Conservation (phyloP, 2,888 invertebrate species). For the Chromoteleia sp. region DNA sequence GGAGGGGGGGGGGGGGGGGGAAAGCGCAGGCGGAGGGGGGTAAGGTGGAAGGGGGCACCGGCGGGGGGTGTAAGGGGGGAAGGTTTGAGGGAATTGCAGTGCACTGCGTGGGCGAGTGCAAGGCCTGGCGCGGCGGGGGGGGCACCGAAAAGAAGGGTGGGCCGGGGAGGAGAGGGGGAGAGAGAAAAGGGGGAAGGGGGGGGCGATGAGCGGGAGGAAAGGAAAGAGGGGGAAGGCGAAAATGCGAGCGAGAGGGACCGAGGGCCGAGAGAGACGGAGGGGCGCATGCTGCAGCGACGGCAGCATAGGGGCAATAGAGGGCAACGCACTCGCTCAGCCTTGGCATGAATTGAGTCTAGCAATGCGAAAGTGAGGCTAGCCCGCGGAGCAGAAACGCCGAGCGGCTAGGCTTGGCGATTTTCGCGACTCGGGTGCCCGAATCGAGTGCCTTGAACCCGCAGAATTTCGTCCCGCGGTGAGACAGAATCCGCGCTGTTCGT, state of each 20-base stretch:
- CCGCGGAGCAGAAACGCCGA: conserved; percentile 74
- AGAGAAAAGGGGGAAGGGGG: conserved; percentile 15
- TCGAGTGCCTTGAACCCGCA: conserved; percentile 61
- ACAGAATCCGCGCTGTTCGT: conserved; percentile 29
- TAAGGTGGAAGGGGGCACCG: too few relatives aligned
- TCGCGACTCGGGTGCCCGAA: conserved; percentile 48
- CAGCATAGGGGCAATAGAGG: conserved; percentile 84
- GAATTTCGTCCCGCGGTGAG: conserved; percentile 26
- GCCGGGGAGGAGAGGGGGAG: conserved; percentile 52
- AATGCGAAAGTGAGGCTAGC: conserved; percentile 84
- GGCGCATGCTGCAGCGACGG: conserved; percentile 77
- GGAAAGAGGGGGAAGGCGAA: conserved; percentile 33
- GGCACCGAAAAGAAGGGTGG: conserved; percentile 70
- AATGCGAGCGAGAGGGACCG: conserved; percentile 30
- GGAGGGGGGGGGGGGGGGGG: too few relatives aligned
- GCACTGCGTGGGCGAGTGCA: too few relatives aligned
- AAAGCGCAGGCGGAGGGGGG: too few relatives aligned
- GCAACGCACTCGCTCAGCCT: conserved; percentile 85
- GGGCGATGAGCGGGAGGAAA: conserved; percentile 31
- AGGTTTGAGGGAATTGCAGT: too few relatives aligned
- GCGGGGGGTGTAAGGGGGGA: too few relatives aligned
- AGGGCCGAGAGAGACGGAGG: conserved; percentile 30
- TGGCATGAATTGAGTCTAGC: conserved; percentile 85
- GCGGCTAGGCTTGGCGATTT: conserved; percentile 73
- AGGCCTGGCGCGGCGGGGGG: conserved; percentile 70